A percentile compares a stretch with the other conserved stretches of the same genome.
Evolutionary conservation across 2,113 vertebrate species (phyloP).

Genomic region (Poicephalus meyeri): DNA sequence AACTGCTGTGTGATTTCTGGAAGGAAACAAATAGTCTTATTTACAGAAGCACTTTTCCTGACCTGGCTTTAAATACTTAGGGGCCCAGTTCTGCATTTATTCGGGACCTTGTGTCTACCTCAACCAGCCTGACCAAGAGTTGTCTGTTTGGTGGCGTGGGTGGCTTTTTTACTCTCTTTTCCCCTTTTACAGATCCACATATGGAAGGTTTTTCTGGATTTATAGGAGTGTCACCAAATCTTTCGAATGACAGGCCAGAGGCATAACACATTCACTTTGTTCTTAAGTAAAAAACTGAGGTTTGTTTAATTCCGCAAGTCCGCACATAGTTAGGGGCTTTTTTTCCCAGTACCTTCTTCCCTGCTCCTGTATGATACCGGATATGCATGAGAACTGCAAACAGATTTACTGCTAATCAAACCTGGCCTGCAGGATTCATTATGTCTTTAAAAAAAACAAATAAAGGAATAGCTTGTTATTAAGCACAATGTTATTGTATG

Average conservation of each 20-base stretch:
- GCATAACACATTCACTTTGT: background rate
- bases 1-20: background rate
- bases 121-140: background rate
- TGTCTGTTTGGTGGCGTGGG: background rate
- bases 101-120: background rate
- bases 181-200: accelerated
- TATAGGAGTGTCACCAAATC: background rate
- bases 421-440: background rate
- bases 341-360: background rate
- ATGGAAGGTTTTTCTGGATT: background rate
- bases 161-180: background rate
- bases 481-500: slow-evolving; percentile 40
- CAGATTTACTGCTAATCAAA: background rate
- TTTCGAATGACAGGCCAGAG: background rate
- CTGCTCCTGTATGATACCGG: slow-evolving; percentile 1
- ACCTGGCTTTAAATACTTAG: background rate
- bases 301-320: background rate
- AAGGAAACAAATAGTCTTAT: background rate
- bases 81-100: background rate
- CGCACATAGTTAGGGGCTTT: background rate
- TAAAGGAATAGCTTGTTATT: slow-evolving; percentile 9
- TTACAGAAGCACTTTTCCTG: background rate
- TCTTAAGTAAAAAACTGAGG: background rate
- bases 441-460: slow-evolving; percentile 40
- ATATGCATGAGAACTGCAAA: slow-evolving; percentile 29